Conservation (phyloP, 2,797 vertebrate genomes). For the Melanotaenia parkinsoni region DNA sequence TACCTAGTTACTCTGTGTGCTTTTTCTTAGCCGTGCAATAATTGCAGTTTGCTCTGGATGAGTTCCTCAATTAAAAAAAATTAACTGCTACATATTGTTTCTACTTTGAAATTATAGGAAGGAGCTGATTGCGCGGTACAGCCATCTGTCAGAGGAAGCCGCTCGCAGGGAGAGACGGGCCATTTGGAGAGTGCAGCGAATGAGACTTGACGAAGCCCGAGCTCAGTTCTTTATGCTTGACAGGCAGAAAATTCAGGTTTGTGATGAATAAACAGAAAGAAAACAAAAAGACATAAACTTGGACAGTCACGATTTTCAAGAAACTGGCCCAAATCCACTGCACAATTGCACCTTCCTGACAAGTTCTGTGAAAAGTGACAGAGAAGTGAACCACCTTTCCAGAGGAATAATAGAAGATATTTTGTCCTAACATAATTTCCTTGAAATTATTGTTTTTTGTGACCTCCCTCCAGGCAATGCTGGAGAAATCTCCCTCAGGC, state of each 20-base stretch:
- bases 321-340: not conserved
- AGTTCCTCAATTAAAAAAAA: not conserved
- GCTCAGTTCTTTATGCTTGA: conserved; percentile 86
- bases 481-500: conserved; percentile 81
- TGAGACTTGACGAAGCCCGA: conserved; percentile 86
- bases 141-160: conserved; percentile 93
- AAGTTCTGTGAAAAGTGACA: not conserved
- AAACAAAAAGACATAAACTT: not conserved
- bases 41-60: not conserved
- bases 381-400: not conserved
- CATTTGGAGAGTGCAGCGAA: conserved; percentile 91
- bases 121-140: conserved; percentile 93
- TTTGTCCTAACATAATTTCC: not conserved
- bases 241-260: conserved; percentile 83
- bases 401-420: conserved; percentile 4
- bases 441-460: conserved; percentile 9
- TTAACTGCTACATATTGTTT: conserved; percentile 1
- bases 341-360: not conserved
- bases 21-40: not conserved
- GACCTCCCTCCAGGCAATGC: conserved; percentile 77
- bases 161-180: conserved; percentile 89
- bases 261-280: conserved; percentile 26
- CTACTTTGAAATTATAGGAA: conserved; percentile 79
- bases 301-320: not conserved
- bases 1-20: not conserved